Evolutionary conservation across 2,888 invertebrate genomes (phyloP).

Genomic region (Kuschelorhynchus macadamiae): DNA sequence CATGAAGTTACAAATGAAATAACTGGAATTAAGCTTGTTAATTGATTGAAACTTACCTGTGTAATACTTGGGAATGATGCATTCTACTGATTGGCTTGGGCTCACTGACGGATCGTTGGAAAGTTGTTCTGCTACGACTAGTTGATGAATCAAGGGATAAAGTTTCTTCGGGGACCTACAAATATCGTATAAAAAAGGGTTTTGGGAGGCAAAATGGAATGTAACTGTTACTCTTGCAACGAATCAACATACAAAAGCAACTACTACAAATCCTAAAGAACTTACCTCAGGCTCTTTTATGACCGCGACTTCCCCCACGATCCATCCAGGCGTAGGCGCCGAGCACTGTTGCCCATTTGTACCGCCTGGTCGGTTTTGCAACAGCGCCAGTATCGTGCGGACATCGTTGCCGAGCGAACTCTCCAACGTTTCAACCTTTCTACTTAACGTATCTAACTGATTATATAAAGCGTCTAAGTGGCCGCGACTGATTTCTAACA

Average conservation of each 20-base stretch:
- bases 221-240: not conserved
- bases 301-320: conserved; percentile 37
- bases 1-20: too few species aligned
- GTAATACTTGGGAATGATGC: conserved; percentile 67
- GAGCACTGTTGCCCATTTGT: not conserved
- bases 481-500: conserved; percentile 33
- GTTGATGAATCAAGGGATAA: conserved; percentile 60
- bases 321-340: conserved; percentile 28
- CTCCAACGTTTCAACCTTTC: conserved; percentile 80
- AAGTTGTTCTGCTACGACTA: conserved; percentile 58
- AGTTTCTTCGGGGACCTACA: conserved; percentile 66
- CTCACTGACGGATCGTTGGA: conserved; percentile 68
- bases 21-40: too few species aligned
- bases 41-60: conserved; percentile 62
- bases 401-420: conserved; percentile 82
- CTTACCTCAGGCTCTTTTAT: conserved; percentile 39
- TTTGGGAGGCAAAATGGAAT: not conserved
- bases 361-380: conserved; percentile 48
- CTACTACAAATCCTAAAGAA: not conserved
- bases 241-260: too few species aligned
- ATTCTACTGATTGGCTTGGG: conserved; percentile 67
- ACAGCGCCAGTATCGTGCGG: conserved; percentile 75
- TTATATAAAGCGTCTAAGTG: conserved; percentile 61
- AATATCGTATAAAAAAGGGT: conserved; percentile 17
- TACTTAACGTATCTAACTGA: conserved; percentile 79